A percentile compares a stretch with the other conserved stretches of the same genome.
These are phyloP conservation scores for Osedax frankpressi DNA, from an alignment of 2,888 invertebrate species.

Conservation along the genomic window DNA sequence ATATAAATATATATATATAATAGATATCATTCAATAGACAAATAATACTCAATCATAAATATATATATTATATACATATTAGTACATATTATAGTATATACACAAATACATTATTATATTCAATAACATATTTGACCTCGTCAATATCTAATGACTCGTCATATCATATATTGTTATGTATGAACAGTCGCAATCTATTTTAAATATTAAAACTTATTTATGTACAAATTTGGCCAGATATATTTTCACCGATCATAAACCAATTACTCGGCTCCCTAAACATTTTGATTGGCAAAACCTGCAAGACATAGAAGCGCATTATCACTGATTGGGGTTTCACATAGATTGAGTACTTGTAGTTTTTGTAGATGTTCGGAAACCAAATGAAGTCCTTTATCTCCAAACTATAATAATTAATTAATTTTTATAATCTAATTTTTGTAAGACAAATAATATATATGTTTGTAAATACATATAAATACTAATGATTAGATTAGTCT, in stretches of 20 bases:
- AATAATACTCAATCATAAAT: background rate
- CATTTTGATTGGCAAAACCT: background rate
- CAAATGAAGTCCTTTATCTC: conserved; percentile 62
- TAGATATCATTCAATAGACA: too few relatives aligned
- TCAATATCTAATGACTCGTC: too few relatives aligned
- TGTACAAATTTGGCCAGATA: too few relatives aligned
- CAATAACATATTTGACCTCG: too few relatives aligned
- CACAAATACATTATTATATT: too few relatives aligned
- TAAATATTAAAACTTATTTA: too few relatives aligned
- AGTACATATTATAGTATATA: too few relatives aligned
- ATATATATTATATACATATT: too few relatives aligned
- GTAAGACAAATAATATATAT: background rate
- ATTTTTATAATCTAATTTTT: background rate
- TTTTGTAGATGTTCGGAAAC: conserved; percentile 66
- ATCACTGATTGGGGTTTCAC: conserved; percentile 70
- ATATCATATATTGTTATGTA: too few relatives aligned
- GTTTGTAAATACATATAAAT: background rate
- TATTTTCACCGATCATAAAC: too few relatives aligned
- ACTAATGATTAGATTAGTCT: too few relatives aligned
- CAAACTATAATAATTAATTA: conserved; percentile 53
- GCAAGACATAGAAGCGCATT: conserved; percentile 53
- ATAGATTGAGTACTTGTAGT: conserved; percentile 65
- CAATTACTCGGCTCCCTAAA: background rate
- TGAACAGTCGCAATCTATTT: too few relatives aligned
- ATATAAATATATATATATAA: background rate